Evolutionary conservation across 2,888 invertebrate genomes (phyloP).

Genomic region (Diarsia dahlii): DNA sequence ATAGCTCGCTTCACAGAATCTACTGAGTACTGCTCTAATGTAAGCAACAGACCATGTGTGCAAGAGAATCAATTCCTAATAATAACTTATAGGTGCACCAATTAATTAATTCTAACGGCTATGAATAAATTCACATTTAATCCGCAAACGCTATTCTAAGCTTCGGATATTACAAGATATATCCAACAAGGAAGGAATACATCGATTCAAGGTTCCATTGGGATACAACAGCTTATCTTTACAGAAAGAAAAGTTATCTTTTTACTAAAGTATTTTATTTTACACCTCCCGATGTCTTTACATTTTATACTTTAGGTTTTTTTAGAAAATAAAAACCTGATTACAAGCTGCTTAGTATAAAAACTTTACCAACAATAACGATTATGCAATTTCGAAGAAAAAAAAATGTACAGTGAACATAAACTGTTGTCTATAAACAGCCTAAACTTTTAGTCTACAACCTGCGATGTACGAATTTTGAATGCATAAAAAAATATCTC

Average conservation of each 20-base stretch:
- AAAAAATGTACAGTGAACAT: slow-evolving; percentile 71
- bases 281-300: slow-evolving; percentile 86
- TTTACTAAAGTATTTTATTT: slow-evolving; percentile 87
- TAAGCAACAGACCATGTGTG: slow-evolving; percentile 74
- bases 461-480: slow-evolving; percentile 86
- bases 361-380: slow-evolving; percentile 88
- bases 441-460: slow-evolving; percentile 77
- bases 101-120: slow-evolving; percentile 78
- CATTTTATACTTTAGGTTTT: slow-evolving; percentile 83
- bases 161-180: slow-evolving; percentile 72
- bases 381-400: slow-evolving; percentile 86
- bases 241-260: slow-evolving; percentile 81
- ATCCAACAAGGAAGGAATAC: slow-evolving; percentile 71
- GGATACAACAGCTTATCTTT: slow-evolving; percentile 73
- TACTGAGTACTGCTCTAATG: slow-evolving; percentile 59
- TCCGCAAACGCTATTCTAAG: slow-evolving; percentile 74
- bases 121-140: slow-evolving; percentile 80
- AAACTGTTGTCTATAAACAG: slow-evolving; percentile 74
- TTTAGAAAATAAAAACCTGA: slow-evolving; percentile 84
- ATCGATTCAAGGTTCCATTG: slow-evolving; percentile 71
- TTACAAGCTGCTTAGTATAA: slow-evolving; percentile 89
- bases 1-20: slow-evolving; percentile 69
- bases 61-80: slow-evolving; percentile 81
- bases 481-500: slow-evolving; percentile 90
- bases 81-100: slow-evolving; percentile 81